Conservation (phyloP, 2,113 vertebrate genomes). For the Nestor notabilis region DNA sequence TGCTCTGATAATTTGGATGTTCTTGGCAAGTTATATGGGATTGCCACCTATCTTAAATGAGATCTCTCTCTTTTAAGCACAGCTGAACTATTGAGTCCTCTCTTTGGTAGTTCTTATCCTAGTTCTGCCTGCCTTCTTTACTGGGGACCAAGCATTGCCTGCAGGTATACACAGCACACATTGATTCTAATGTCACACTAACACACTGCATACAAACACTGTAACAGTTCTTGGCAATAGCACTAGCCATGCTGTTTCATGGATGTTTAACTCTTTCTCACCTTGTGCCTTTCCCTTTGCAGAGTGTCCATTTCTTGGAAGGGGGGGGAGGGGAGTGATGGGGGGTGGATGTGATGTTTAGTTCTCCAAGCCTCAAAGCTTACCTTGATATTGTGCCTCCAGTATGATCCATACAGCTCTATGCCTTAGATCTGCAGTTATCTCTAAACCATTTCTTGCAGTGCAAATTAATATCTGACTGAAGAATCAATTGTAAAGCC, state of each 20-base stretch:
- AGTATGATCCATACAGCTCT: not conserved
- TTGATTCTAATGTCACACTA: not conserved
- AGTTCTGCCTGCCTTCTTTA: not conserved
- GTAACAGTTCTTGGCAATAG: not conserved
- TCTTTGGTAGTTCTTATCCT: not conserved
- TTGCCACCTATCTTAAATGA: not conserved
- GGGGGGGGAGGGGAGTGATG: rapidly evolving
- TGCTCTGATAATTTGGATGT: not conserved
- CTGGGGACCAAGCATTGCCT: not conserved
- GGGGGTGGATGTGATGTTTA: not conserved
- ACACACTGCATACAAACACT: not conserved
- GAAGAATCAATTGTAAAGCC: conserved; percentile 4
- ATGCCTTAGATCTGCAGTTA: not conserved
- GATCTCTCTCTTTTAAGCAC: not conserved
- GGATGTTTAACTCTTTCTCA: not conserved
- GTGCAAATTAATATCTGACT: conserved; percentile 2
- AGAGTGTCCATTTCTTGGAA: rapidly evolving
- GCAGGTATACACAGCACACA: not conserved
- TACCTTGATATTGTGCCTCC: not conserved
- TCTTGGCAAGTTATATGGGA: not conserved
- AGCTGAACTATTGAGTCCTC: not conserved
- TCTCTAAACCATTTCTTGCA: not conserved
- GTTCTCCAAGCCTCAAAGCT: not conserved
- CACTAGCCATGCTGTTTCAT: not conserved
- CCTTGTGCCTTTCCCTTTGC: not conserved